Evolutionary conservation across 2,888 invertebrate species (phyloP), one percentile per base, ranked within the genome.

Genomic region (Halocaridina rubra): DNA sequence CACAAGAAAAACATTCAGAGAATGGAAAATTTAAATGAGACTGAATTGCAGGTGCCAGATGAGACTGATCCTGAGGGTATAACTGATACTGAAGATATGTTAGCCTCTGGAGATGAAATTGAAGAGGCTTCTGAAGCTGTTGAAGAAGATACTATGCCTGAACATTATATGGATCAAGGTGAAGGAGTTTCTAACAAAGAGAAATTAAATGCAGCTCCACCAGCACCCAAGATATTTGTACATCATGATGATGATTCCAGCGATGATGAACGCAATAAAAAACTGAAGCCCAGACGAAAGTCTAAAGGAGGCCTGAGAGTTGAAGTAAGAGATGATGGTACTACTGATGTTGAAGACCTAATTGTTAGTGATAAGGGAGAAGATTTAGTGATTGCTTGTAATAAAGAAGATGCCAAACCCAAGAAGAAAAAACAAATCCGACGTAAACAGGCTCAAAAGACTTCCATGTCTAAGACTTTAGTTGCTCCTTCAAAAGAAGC

Each of bases 261-360:
- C 71, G 82, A 77, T 82, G 82, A 82, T 29, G 82, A 81, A 19
- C 22, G n/a, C 22, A 27, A 75, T 27, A n/a, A 75, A 32, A 19
- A 72, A 19, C 32, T 13, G 29, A 13, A 74, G 19, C 64, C 13
- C 1, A 77, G 33, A 61, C 59, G 30, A 22, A 80, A 61, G 33
- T 39, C 61, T 10, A 61, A 75, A 74, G 61, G 30, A 64, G n/a
- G 46, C 29, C 30, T 74, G n/a, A 61, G 46, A 72, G 77, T 77
- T 19, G 72, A 67, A n/a, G 46, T 27, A 32, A 57, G 59, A 29
- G 78, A 64, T 24, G 85, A 80, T 72, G 69, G 61, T 24, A 69
- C 74, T 13, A 87, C 87, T 10, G 87, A 87, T 85, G 81, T 86
- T 46, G 87, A 87, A 71, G 87, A 85, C 8, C 46, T 87, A 24